These are phyloP conservation scores for Ammodytes marinus DNA, from an alignment of 2,113 vertebrate genomes.

Conservation along the genomic window DNA sequence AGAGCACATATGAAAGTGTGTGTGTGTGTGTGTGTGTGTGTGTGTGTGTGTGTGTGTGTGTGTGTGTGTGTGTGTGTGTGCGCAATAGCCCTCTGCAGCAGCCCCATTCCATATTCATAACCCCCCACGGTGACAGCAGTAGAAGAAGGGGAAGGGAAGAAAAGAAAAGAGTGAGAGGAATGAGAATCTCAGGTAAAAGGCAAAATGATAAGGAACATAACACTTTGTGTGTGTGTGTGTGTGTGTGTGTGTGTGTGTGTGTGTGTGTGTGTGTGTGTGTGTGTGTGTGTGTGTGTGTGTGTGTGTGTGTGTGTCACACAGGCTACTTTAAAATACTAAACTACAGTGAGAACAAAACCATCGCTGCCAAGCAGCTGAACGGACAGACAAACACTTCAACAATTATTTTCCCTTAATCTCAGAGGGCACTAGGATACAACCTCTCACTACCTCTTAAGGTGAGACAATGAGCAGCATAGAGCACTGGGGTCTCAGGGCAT, in stretches of 20 bases:
- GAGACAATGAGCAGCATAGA: too few species aligned
- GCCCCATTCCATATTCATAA: constrained; percentile 75
- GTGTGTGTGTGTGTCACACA: too few species aligned
- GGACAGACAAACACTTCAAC: too few species aligned
- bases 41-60: constrained; percentile 16
- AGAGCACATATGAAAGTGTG: constrained; percentile 31
- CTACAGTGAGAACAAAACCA: too few species aligned
- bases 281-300: too few species aligned
- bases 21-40: constrained; percentile 17
- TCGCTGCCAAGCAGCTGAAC: too few species aligned
- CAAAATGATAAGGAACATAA: constrained; percentile 29
- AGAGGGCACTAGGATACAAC: too few species aligned
- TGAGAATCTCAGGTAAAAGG: constrained; percentile 43
- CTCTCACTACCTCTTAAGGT: too few species aligned
- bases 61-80: not conserved
- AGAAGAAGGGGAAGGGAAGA: constrained; percentile 20
- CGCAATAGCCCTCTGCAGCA: constrained; percentile 55
- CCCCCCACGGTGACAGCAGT: constrained; percentile 58
- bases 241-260: constrained; percentile 13
- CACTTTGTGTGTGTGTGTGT: constrained; percentile 5
- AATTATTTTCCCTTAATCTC: constrained; percentile 14
- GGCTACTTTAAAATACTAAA: too few species aligned
- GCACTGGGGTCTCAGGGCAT: too few species aligned
- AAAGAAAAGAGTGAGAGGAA: constrained; percentile 31
- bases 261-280: constrained; percentile 8